Evolutionary conservation across 1,140 invertebrate genomes (phyloP).

Genomic region (Scaptomyza graminum): DNA sequence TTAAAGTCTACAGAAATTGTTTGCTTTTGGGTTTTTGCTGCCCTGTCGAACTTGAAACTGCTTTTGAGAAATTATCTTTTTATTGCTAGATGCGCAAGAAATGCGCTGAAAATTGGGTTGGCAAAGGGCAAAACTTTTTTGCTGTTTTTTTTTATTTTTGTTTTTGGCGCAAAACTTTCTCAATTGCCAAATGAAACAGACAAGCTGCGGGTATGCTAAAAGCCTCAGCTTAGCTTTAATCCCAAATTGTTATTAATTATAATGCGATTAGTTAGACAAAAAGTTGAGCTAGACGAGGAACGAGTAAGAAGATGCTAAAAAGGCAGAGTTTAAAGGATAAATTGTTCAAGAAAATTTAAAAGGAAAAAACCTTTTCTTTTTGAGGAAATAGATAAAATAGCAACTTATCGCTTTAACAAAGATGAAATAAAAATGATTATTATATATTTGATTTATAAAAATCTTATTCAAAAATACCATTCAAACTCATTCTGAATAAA

Average conservation of each 20-base stretch:
- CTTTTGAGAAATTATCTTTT: slow-evolving; percentile 44
- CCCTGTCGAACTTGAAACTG: slow-evolving; percentile 58
- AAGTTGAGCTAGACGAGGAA: neutral
- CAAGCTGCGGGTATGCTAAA: slow-evolving; percentile 25
- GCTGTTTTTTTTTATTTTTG: slow-evolving; percentile 60
- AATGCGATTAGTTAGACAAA: neutral
- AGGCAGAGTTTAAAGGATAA: too few species aligned
- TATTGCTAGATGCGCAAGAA: slow-evolving; percentile 59
- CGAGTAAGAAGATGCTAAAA: too few species aligned
- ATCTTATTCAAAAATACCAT: too few species aligned
- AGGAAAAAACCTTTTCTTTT: too few species aligned
- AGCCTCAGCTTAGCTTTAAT: neutral
- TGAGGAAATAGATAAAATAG: too few species aligned
- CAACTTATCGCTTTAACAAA: too few species aligned
- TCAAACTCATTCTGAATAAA: neutral
- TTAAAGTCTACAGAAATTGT: slow-evolving; percentile 41
- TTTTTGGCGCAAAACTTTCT: slow-evolving; percentile 58
- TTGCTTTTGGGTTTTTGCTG: neutral
- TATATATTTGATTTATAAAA: too few species aligned
- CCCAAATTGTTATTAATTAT: slow-evolving; percentile 6
- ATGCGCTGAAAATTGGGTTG: slow-evolving; percentile 21
- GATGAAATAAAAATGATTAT: too few species aligned
- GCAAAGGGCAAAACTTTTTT: slow-evolving; percentile 53
- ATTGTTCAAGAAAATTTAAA: too few species aligned
- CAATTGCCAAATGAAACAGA: slow-evolving; percentile 59